Evolutionary conservation across 2,113 vertebrate genomes (phyloP), one percentile per base, ranked within the genome.

Genomic region (Chascanopsetta lugubris): DNA sequence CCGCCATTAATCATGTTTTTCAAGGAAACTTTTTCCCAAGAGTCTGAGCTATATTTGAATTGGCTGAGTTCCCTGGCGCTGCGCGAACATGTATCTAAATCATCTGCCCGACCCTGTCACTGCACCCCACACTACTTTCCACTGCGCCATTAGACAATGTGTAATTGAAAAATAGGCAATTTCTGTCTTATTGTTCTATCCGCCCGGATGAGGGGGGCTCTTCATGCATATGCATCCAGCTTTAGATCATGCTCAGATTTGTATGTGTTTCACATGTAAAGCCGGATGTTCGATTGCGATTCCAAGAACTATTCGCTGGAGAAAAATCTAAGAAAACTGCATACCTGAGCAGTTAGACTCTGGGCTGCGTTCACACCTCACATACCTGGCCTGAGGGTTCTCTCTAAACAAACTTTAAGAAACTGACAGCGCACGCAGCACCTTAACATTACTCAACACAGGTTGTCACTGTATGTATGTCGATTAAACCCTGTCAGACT

Each of bases 41-140:
- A 87, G 79, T 64, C 75, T 57, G 83, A 77, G 89, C 83, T 86
- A 89, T 91, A 87, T 89, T 92, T 90, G 78, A 83, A 79, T 85
- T 90, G 87, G 88, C 87, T 75, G 70, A 81, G 79, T 85, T n/a
- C 69, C 68, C 69, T 77, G 72, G 80, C 61, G 47, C 69, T 66
- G 72, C 63, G 65, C 17, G 67, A 80, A 85, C 64, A 76, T 61
- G 79, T 42, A 74, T 85, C 81, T 85, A 87, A 88, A 88, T 86
- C 79, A 82, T 86, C 77, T 74, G 51, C 59, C 70, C 8, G 26
- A 47, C 63, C 61, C 55, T 83, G 83, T 72, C 77, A 76, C 20
- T 26, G 34, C 56, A 3, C 61, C 29, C 56, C 36, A 6, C 46
- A 55, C 49, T 59, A 49, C 55, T 79, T 74, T 78, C 72, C 85